Conservation (phyloP, 1,140 invertebrate genomes). For the Sycophaga agraensis region DNA sequence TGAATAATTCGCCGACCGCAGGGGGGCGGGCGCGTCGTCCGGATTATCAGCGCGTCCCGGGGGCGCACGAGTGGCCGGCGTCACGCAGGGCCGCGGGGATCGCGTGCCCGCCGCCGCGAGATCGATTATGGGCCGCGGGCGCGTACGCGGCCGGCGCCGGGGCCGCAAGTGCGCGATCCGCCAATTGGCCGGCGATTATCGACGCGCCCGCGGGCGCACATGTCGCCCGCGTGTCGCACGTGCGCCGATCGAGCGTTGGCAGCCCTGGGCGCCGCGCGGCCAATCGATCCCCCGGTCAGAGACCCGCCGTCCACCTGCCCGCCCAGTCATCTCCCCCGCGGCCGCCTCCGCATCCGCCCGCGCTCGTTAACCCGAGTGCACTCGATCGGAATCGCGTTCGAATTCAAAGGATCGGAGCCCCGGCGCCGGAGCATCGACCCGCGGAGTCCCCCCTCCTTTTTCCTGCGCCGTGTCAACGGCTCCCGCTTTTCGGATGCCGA, state of each 20-base stretch:
- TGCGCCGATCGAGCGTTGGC: too few species aligned
- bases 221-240: too few species aligned
- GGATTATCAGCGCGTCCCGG: too few species aligned
- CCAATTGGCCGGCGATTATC: too few species aligned
- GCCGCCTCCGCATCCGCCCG: neutral
- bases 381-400: constrained; percentile 9
- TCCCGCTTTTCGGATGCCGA: too few species aligned
- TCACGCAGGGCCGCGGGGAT: too few species aligned
- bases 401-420: constrained; percentile 1
- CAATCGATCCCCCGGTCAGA: constrained; percentile 32
- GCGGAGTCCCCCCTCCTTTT: neutral
- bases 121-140: too few species aligned
- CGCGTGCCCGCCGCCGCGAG: too few species aligned
- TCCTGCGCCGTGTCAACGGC: too few species aligned
- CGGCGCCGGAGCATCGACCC: neutral
- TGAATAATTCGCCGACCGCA: too few species aligned
- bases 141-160: neutral
- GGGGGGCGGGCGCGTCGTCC: too few species aligned
- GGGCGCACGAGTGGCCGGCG: too few species aligned
- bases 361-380: neutral
- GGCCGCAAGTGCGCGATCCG: neutral
- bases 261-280: neutral
- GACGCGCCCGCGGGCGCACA: neutral
- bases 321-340: neutral
- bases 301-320: constrained; percentile 17